Percentiles rank a stretch among this genome's conserved stretches.
phyloP scores from a whole-genome alignment of 2,113 vertebrate species.

The Nymphicus hollandicus region DNA sequence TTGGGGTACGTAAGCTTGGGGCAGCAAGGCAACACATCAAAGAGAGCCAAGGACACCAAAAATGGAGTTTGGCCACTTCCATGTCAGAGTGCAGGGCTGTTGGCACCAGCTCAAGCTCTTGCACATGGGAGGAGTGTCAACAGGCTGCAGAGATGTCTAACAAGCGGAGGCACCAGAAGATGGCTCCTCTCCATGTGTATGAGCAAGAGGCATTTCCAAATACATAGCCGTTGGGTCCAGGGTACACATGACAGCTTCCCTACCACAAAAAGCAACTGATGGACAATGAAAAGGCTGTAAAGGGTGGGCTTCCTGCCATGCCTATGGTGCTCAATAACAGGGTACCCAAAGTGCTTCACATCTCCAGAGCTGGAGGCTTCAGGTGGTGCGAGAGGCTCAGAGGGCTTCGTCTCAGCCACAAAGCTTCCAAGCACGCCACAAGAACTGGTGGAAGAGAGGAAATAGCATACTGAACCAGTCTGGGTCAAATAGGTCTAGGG shows the following conservation, averaged over 20 bases:
- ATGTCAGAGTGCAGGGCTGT: constrained; percentile 25
- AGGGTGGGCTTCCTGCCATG: neutral
- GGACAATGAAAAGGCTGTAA: neutral
- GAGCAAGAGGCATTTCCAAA: neutral
- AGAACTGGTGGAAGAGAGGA: neutral
- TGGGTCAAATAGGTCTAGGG: neutral
- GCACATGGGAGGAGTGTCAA: accelerated
- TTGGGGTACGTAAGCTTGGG: constrained; percentile 5
- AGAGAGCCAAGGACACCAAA: constrained; percentile 20
- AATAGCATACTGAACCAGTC: neutral
- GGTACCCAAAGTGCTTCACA: neutral
- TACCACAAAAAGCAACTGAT: accelerated
- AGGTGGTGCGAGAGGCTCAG: neutral
- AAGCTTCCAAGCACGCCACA: neutral
- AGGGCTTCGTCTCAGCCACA: neutral
- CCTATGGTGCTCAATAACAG: accelerated
- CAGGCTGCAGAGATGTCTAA: neutral
- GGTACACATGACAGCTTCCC: neutral
- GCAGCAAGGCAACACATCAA: constrained; percentile 18
- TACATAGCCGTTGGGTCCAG: too few species aligned
- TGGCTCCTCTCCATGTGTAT: accelerated
- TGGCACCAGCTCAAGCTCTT: neutral
- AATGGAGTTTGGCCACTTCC: neutral
- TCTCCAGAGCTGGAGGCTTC: neutral
- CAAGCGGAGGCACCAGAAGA: neutral